Evolutionary conservation across 2,113 vertebrate species (phyloP).

Genomic region (Elephantulus edwardii): DNA sequence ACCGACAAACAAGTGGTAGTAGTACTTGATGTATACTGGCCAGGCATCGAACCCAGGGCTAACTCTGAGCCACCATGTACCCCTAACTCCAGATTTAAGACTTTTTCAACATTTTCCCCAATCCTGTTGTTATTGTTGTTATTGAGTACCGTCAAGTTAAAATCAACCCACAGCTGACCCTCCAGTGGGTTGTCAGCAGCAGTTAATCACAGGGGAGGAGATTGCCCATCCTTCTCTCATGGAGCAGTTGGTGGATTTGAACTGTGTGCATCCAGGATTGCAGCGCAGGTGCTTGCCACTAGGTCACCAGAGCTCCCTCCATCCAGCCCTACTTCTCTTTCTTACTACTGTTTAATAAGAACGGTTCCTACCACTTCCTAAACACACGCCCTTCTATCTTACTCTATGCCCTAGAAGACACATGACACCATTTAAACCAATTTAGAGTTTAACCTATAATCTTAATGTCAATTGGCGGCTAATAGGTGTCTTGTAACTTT

Average conservation of each 20-base stretch:
- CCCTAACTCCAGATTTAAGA: background rate
- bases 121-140: too few relatives aligned
- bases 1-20: background rate
- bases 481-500: slow-evolving; percentile 47
- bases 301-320: too few relatives aligned
- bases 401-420: slow-evolving; percentile 49
- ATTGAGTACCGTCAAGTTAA: too few relatives aligned
- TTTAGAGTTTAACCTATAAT: slow-evolving; percentile 58
- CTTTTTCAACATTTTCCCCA: too few relatives aligned
- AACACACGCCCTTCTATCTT: background rate
- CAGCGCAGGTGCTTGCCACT: too few relatives aligned
- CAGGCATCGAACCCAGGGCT: background rate
- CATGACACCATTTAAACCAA: slow-evolving; percentile 59
- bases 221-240: too few relatives aligned
- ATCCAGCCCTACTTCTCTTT: background rate
- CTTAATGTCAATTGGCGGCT: slow-evolving; percentile 50
- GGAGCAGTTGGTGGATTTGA: too few relatives aligned
- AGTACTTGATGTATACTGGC: background rate
- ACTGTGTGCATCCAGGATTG: too few relatives aligned
- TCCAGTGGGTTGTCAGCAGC: too few relatives aligned
- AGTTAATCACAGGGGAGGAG: too few relatives aligned
- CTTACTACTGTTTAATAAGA: background rate
- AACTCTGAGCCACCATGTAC: background rate
- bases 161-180: too few relatives aligned
- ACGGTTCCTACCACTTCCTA: background rate